Conservation (phyloP, 2,797 vertebrate genomes). For the Leptatherina wallacei region DNA sequence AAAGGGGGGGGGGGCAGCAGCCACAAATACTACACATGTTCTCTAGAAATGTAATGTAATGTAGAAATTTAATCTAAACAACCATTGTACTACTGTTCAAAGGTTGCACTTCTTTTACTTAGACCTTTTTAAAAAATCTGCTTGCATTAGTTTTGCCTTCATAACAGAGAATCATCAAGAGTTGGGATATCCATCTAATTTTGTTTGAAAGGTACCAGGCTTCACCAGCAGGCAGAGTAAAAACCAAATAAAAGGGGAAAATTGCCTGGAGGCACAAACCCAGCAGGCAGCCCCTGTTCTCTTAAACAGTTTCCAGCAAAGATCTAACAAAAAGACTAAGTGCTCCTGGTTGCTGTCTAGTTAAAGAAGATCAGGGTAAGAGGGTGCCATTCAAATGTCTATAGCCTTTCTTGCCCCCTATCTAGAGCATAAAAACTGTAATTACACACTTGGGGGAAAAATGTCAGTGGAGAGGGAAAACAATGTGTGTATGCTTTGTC, state of each 20-base stretch:
- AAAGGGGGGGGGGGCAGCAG: neutral
- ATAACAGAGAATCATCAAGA: slow-evolving; percentile 78
- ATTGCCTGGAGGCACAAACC: slow-evolving; percentile 83
- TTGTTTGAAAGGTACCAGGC: slow-evolving; percentile 84
- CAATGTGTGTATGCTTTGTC: slow-evolving; percentile 25
- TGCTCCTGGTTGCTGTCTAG: slow-evolving; percentile 75
- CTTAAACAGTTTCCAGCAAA: slow-evolving; percentile 80
- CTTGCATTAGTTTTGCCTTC: slow-evolving; percentile 54
- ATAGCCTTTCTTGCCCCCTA: slow-evolving; percentile 20
- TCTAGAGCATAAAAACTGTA: slow-evolving; percentile 25
- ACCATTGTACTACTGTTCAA: slow-evolving; percentile 37
- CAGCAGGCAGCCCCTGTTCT: slow-evolving; percentile 84
- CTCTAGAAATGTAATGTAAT: slow-evolving; percentile 75
- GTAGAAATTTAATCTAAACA: slow-evolving; percentile 72
- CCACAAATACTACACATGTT: slow-evolving; percentile 24
- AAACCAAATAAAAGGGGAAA: slow-evolving; percentile 78
- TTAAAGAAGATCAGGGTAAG: slow-evolving; percentile 68
- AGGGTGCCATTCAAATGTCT: slow-evolving; percentile 59
- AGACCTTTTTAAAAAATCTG: slow-evolving; percentile 40
- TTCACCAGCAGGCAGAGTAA: slow-evolving; percentile 79
- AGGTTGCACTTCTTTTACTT: slow-evolving; percentile 24
- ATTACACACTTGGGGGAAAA: slow-evolving; percentile 8
- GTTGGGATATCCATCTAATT: slow-evolving; percentile 84
- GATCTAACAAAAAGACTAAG: slow-evolving; percentile 82
- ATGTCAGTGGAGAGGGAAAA: slow-evolving; percentile 14